phyloP scores from a whole-genome alignment of 1,140 invertebrate genomes.

The Adelges cooleyi region DNA sequence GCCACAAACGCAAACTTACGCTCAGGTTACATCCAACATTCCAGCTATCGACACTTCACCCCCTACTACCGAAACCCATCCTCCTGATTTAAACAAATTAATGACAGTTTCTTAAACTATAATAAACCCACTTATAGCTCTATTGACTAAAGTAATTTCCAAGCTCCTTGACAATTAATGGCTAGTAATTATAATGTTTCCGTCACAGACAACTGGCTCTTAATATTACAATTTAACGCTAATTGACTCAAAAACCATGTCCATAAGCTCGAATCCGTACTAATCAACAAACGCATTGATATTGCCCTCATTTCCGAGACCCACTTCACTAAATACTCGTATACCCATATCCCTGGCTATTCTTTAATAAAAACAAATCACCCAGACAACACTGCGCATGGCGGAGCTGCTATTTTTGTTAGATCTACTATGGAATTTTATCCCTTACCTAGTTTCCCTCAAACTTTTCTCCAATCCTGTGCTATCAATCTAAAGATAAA shows the following conservation, averaged over 20 bases:
- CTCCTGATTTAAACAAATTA: background rate
- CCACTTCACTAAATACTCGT: constrained; percentile 25
- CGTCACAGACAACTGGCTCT: background rate
- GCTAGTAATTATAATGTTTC: background rate
- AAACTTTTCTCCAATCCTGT: constrained; percentile 11
- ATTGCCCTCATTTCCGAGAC: constrained; percentile 32
- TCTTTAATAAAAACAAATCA: constrained; percentile 5
- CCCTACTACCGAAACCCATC: background rate
- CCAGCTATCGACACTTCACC: background rate
- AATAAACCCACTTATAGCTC: background rate
- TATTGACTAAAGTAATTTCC: background rate
- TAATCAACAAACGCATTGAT: constrained; percentile 30
- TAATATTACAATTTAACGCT: constrained; percentile 30
- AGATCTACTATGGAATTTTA: background rate
- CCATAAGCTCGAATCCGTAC: constrained; percentile 30
- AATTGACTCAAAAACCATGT: constrained; percentile 30
- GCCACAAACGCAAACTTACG: background rate
- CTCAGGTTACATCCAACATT: background rate
- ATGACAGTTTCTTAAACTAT: background rate
- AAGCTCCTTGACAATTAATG: constrained; percentile 16
- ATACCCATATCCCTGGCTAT: background rate
- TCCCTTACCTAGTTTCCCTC: background rate
- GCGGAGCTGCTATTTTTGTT: constrained; percentile 11
- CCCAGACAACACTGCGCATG: constrained; percentile 2
- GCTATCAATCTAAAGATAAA: constrained; percentile 8